Evolutionary conservation across 2,113 vertebrate genomes (phyloP).

Genomic region (Oplegnathus fasciatus): DNA sequence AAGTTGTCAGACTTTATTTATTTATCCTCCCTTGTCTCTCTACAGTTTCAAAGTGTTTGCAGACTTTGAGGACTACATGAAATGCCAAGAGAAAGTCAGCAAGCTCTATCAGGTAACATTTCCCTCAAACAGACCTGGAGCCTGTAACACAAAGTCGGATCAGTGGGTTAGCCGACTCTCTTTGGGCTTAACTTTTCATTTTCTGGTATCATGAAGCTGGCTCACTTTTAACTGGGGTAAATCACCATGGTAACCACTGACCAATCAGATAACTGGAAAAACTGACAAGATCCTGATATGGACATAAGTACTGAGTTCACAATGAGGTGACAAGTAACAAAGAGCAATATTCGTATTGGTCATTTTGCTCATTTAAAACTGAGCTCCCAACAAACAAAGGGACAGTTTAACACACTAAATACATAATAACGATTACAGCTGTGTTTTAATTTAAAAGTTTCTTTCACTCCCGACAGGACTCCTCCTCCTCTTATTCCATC

Average conservation of each 20-base stretch:
- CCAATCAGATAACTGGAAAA: neutral
- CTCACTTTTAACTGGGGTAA: neutral
- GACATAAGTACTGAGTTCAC: too few species aligned
- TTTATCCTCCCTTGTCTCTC: constrained; percentile 31
- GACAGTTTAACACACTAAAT: too few species aligned
- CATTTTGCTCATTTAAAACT: too few species aligned
- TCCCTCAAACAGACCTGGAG: neutral
- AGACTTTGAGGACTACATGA: constrained; percentile 92
- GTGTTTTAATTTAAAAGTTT: too few species aligned
- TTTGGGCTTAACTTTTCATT: neutral
- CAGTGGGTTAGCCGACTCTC: neutral
- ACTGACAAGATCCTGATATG: neutral
- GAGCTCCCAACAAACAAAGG: too few species aligned
- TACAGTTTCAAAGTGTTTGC: constrained; percentile 97
- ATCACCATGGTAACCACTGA: neutral
- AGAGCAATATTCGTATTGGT: too few species aligned
- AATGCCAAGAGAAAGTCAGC: constrained; percentile 93
- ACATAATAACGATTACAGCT: too few species aligned
- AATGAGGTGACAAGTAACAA: too few species aligned
- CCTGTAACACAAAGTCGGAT: neutral
- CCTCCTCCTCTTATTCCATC: too few species aligned
- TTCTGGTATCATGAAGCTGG: neutral
- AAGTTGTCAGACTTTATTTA: neutral
- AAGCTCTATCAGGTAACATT: constrained; percentile 91
- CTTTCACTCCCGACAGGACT: too few species aligned